Percentiles rank a stretch among this genome's conserved stretches.
These are phyloP conservation scores for Diaperis boleti DNA, from an alignment of 2,888 invertebrate genomes.

Conservation along the genomic window DNA sequence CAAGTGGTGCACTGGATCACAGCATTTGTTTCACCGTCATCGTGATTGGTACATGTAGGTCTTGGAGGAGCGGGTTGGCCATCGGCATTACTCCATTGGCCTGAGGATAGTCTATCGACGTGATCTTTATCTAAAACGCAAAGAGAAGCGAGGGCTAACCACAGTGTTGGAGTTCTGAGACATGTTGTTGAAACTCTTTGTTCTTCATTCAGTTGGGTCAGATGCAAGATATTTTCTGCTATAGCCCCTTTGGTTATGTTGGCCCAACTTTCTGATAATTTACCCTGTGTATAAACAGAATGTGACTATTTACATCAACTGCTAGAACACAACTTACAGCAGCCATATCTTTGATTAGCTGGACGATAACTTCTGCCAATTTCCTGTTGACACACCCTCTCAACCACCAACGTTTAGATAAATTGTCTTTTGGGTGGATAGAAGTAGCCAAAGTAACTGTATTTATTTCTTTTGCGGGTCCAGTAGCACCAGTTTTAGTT, in stretches of 20 bases:
- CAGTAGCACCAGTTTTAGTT: slow-evolving; percentile 70
- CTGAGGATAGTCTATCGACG: slow-evolving; percentile 83
- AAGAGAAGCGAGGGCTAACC: slow-evolving; percentile 93
- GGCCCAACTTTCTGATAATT: slow-evolving; percentile 88
- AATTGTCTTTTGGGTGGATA: slow-evolving; percentile 71
- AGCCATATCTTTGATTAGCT: slow-evolving; percentile 91
- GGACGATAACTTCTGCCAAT: slow-evolving; percentile 89
- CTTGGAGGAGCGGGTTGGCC: slow-evolving; percentile 73
- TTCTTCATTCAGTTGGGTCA: slow-evolving; percentile 84
- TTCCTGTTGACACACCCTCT: slow-evolving; percentile 86
- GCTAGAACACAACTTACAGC: slow-evolving; percentile 77
- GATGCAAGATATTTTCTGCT: slow-evolving; percentile 85
- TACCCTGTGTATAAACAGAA: slow-evolving; percentile 73
- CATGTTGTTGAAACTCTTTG: slow-evolving; percentile 83
- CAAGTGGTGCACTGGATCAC: slow-evolving; percentile 93
- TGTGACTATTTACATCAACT: not conserved
- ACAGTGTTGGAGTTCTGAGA: slow-evolving; percentile 85
- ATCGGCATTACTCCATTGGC: slow-evolving; percentile 80
- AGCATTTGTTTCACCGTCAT: slow-evolving; percentile 93
- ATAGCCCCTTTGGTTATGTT: slow-evolving; percentile 88
- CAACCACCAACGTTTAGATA: slow-evolving; percentile 83
- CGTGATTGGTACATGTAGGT: slow-evolving; percentile 95
- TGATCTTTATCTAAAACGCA: slow-evolving; percentile 94
- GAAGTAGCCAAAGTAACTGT: slow-evolving; percentile 73
- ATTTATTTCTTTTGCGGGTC: slow-evolving; percentile 67